Evolutionary conservation across 2,113 vertebrate genomes (phyloP), one percentile per base, ranked within the genome.

Genomic region (Pterophyllum scalare): DNA sequence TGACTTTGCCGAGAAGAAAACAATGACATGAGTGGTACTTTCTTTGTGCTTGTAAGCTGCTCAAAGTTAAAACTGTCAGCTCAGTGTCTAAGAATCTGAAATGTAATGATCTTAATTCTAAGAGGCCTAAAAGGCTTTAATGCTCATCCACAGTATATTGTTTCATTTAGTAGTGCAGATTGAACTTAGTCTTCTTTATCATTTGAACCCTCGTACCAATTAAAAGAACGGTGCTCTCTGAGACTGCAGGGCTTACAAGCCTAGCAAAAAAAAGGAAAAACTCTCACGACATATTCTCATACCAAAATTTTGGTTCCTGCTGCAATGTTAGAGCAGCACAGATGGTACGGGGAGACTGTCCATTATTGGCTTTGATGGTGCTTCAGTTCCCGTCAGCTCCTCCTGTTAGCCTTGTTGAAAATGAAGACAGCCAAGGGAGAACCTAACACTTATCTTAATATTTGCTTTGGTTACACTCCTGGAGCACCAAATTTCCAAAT

Each of bases 71-170:
- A 24, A 72, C 46, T 43, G 52, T 72, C 6, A 3, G 77, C 77
- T 86, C 81, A 65, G 57, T 59, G 77, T 74, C 85, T 31, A 33
- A 52, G 60, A 82, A 65, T 72, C 10, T 74, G 15, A 79, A 79
- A 77, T 82, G 46, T 72, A 72, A 72, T 72, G 58, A 88, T 81
- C 52, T 80, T 77, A 65, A 75, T 77, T 61, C 65, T 54, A 77
- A 81, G 78, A 87, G 3, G 46, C 26, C 46, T 52, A 31, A 52
- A 72, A 72, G n/a, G 74, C 75, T 84, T 82, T 82, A 28, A 75
- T 24, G 43, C 38, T 83, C 59, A 79, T 77, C 46, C 6, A 20
- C 2, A 6, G 56, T 74, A 67, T 52, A 83, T 79, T 85, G 59
- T 82, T 89, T 82, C 11, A 58, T 77, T 61, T 75, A 49, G 28